phyloP scores from a whole-genome alignment of 2,888 invertebrate species.

The Agrochola lota region DNA sequence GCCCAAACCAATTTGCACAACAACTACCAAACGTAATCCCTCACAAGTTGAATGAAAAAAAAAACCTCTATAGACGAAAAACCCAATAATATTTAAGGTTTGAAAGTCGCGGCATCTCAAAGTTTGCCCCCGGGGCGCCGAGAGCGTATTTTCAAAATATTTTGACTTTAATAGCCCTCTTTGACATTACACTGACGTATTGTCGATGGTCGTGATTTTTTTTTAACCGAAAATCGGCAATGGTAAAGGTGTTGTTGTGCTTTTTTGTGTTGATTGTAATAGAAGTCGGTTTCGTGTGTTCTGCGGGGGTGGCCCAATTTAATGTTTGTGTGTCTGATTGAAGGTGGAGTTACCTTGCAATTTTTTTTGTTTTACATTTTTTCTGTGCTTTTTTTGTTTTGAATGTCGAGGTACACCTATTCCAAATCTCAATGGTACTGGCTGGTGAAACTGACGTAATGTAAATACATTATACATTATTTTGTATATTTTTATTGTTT shows the following conservation, averaged over 20 bases:
- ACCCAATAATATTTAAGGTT: constrained; percentile 59
- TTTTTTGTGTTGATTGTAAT: constrained; percentile 58
- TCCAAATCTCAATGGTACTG: neutral
- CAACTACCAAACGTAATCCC: constrained; percentile 48
- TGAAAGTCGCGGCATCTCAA: constrained; percentile 76
- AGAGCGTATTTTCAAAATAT: constrained; percentile 89
- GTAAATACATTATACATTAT: neutral
- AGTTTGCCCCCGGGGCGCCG: constrained; percentile 81
- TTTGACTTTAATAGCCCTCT: constrained; percentile 88
- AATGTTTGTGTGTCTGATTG: constrained; percentile 23
- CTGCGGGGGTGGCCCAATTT: constrained; percentile 55
- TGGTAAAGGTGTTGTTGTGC: constrained; percentile 61
- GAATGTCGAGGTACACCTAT: neutral
- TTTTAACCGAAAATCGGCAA: constrained; percentile 70
- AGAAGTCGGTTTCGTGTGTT: constrained; percentile 61
- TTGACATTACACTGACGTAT: constrained; percentile 84
- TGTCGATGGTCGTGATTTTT: constrained; percentile 69
- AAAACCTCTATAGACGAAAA: constrained; percentile 56
- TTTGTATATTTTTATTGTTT: neutral
- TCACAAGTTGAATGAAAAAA: constrained; percentile 56
- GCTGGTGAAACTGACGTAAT: neutral
- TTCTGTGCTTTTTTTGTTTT: constrained; percentile 5
- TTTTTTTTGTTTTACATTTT: neutral
- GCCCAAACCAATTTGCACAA: constrained; percentile 60
- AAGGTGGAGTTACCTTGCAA: neutral